Evolutionary conservation across 2,797 vertebrate genomes (phyloP).

Genomic region (Alca torda): DNA sequence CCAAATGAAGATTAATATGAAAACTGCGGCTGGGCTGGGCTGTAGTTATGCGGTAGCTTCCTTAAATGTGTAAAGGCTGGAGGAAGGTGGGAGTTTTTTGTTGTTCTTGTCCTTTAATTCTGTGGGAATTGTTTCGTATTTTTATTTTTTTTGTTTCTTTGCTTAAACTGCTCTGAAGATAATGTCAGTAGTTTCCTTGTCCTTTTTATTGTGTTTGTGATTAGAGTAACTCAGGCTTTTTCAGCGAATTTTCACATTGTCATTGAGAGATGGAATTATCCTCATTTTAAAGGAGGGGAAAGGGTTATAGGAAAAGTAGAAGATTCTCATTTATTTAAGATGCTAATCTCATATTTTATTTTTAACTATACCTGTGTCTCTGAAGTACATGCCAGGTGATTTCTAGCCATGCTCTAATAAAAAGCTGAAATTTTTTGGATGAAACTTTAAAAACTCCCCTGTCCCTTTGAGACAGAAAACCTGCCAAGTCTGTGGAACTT

Average conservation of each 20-base stretch:
- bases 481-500: not conserved
- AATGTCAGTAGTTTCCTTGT: not conserved
- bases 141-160: not conserved
- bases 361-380: not conserved
- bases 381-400: not conserved
- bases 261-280: not conserved
- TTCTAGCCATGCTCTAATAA: not conserved
- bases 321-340: not conserved
- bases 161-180: not conserved
- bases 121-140: not conserved
- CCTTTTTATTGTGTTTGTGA: not conserved
- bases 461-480: not conserved
- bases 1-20: not conserved
- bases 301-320: not conserved
- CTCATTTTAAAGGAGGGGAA: not conserved
- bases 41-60: not conserved
- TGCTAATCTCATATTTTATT: not conserved
- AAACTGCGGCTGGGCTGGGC: not conserved
- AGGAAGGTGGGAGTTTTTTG: fast-evolving
- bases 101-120: not conserved
- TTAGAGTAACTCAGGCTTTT: not conserved
- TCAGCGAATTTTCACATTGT: not conserved
- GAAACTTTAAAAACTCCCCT: not conserved
- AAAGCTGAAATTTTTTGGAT: not conserved
- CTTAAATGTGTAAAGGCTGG: not conserved